Conservation (phyloP, 2,888 invertebrate genomes). For the Strigamia transsilvanica region DNA sequence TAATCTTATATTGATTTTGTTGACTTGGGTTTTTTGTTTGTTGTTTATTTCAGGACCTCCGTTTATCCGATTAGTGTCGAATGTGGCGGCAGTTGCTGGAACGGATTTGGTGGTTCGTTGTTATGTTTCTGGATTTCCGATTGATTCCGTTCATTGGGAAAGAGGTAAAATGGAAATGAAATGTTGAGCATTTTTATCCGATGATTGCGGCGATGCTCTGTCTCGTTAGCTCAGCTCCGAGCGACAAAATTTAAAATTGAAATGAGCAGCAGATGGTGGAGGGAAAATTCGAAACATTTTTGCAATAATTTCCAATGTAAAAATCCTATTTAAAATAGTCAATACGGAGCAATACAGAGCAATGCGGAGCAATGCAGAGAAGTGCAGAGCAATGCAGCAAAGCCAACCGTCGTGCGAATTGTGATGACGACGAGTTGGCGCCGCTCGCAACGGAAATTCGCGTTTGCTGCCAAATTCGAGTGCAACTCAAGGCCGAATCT, state of each 20-base stretch:
- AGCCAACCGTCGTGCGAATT: too few species aligned
- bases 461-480: too few species aligned
- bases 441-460: too few species aligned
- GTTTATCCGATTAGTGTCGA: conserved; percentile 54
- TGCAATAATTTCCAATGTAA: neutral
- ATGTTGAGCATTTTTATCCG: neutral
- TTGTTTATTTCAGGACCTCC: conserved; percentile 53
- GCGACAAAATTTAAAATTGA: neutral
- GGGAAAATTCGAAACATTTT: neutral
- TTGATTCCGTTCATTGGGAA: conserved; percentile 54
- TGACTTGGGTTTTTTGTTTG: too few species aligned
- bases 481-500: too few species aligned
- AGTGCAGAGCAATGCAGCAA: too few species aligned
- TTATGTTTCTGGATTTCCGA: conserved; percentile 55
- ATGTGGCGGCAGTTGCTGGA: conserved; percentile 54
- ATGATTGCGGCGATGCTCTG: neutral
- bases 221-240: neutral
- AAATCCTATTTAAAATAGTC: neutral
- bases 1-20: too few species aligned
- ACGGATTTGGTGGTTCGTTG: conserved; percentile 54
- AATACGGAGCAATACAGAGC: too few species aligned
- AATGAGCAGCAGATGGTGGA: neutral
- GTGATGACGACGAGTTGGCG: too few species aligned
- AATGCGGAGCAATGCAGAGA: too few species aligned
- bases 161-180: conserved; percentile 51